Evolutionary conservation across 2,888 invertebrate species (phyloP).

Genomic region (Macrosiphum euphorbiae): DNA sequence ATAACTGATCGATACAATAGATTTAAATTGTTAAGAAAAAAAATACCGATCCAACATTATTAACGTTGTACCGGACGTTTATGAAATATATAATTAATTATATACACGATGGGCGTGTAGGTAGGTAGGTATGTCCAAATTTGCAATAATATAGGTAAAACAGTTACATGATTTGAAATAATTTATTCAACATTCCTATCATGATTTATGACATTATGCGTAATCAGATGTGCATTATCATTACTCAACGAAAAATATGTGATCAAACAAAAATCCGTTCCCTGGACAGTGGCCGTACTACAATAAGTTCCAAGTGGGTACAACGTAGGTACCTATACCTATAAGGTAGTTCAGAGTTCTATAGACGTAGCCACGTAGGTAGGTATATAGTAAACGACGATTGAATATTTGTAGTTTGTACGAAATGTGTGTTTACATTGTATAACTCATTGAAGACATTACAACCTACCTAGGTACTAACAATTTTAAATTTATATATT

Average conservation of each 20-base stretch:
- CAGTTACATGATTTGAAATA: not conserved
- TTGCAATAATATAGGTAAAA: not conserved
- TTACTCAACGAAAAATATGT: not conserved
- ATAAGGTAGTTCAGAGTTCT: too few species aligned
- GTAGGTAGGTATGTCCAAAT: not conserved
- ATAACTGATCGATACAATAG: not conserved
- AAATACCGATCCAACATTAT: not conserved
- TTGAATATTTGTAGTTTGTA: not conserved
- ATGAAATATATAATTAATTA: not conserved
- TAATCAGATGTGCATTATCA: not conserved
- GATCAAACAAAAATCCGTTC: not conserved
- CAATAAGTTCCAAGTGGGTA: not conserved
- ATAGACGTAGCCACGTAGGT: too few species aligned
- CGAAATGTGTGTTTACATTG: not conserved
- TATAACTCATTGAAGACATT: not conserved
- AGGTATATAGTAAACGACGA: not conserved
- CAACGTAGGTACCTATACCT: not conserved
- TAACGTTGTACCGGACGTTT: not conserved
- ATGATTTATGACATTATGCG: not conserved
- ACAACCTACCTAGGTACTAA: not conserved
- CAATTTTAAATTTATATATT: not conserved
- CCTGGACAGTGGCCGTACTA: not conserved
- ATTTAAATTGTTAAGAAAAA: conserved; percentile 10
- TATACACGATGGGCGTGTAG: not conserved
- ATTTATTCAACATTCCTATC: not conserved